Evolutionary conservation across 1,140 invertebrate genomes (phyloP), one percentile per base, ranked within the genome.

Genomic region (Ganaspis sp.): DNA sequence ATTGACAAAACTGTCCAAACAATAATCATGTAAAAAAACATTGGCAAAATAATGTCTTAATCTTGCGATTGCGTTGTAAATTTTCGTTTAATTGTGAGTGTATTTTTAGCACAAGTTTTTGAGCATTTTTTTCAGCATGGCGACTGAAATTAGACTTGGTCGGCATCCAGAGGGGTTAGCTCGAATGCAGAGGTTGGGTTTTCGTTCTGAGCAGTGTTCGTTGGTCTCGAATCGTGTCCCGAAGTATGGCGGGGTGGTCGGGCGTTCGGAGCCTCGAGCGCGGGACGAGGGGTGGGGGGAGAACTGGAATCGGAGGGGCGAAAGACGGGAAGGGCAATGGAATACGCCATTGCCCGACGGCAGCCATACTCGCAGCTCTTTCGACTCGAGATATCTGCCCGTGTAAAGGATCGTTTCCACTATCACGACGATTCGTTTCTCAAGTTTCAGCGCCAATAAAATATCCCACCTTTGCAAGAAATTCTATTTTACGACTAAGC

Each of bases 321-420:
- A 49, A 81, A 77, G 80, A 81, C 80, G 73, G 80, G 81, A 86
- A 82, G 80, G 82, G 80, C 76, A 73, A 79, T 83, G 83, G 80
- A 82, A 81, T 82, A 82, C 77, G 85, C 82, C 81, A 85, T 82
- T 79, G 74, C 73, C 58, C 76, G 64, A 73, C 81, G 78, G 85
- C 85, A 83, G 82, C 85, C 85, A 84, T 86, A 73, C 81, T 84
- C 80, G 69, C 73, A 76, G 74, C 76, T 80, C 79, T 74, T 80
- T 78, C 79, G 73, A 76, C 84, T 82, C 76, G 76, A 75, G 79
- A 83, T 70, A 38, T 80, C 80, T 80, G 73, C 75, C 64, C 75
- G 75, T 75, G 75, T 79, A 81, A 79, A 82, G 78, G 69, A 76
- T 75, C 79, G 58, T 83, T 85, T 72, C 49, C 58, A 76, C 76